A percentile compares a stretch with the other conserved stretches of the same genome.
phyloP scores from a whole-genome alignment of 92 coral and sea anemone genomes.

The Bergia sp. region DNA sequence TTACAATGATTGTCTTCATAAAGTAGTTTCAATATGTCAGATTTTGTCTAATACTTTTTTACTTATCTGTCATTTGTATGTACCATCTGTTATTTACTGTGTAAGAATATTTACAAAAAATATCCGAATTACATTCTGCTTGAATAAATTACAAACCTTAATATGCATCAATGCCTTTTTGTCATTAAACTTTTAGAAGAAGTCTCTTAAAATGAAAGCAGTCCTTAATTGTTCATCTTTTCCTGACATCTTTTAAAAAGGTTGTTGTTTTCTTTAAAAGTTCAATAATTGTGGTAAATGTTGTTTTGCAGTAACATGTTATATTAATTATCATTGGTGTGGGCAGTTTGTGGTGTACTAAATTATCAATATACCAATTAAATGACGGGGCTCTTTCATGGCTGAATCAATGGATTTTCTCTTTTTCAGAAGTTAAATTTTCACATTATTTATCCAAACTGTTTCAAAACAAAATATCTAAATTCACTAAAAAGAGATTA shows the following conservation, averaged over 20 bases:
- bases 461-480: too few species aligned
- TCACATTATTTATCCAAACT: too few species aligned
- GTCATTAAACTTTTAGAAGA: not conserved
- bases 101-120: not conserved
- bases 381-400: too few species aligned
- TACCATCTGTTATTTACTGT: not conserved
- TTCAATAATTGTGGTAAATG: not conserved
- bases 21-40: not conserved
- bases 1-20: not conserved
- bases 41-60: not conserved
- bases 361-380: not conserved
- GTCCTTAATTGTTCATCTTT: not conserved
- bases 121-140: not conserved
- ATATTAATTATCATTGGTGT: not conserved
- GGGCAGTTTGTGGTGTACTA: constrained; percentile 3
- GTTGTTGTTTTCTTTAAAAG: not conserved
- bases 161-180: too few species aligned
- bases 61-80: not conserved
- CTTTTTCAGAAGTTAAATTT: too few species aligned
- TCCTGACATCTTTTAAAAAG: not conserved
- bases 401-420: too few species aligned
- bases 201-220: not conserved
- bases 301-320: not conserved
- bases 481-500: too few species aligned
- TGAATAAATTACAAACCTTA: not conserved